Percentiles rank a stretch among this genome's conserved stretches.
phyloP scores from a whole-genome alignment of 2,888 invertebrate genomes.

The Rhagophthalmus giganteus region DNA sequence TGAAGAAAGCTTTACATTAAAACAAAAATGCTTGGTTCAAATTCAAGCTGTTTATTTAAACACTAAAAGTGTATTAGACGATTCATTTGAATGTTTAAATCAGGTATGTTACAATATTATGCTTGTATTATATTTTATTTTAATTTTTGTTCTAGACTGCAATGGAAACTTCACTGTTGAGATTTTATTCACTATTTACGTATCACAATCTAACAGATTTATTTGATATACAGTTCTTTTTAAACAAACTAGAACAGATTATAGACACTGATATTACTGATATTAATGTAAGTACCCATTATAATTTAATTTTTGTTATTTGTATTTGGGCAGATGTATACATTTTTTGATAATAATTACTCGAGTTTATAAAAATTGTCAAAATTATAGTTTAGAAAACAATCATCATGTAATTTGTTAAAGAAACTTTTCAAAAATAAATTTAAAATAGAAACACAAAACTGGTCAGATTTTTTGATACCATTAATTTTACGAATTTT shows the following conservation, averaged over 20 bases:
- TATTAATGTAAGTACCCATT: too few species aligned
- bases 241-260: not conserved
- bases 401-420: too few species aligned
- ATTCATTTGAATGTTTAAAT: not conserved
- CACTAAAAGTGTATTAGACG: not conserved
- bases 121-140: not conserved
- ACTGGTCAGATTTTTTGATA: too few species aligned
- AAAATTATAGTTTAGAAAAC: too few species aligned
- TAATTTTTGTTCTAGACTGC: not conserved
- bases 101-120: not conserved
- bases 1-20: not conserved
- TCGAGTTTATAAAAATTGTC: too few species aligned
- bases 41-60: not conserved
- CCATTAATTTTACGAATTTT: too few species aligned
- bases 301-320: too few species aligned
- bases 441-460: too few species aligned
- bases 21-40: not conserved
- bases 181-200: not conserved
- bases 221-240: not conserved
- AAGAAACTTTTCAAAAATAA: too few species aligned
- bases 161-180: not conserved
- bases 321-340: too few species aligned
- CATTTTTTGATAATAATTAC: too few species aligned
- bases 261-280: too few species aligned
- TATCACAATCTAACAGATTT: not conserved